Percentiles rank a stretch among this genome's conserved stretches.
phyloP scores from a whole-genome alignment of 2,888 invertebrate species.

The Neoitamus cyanurus region DNA sequence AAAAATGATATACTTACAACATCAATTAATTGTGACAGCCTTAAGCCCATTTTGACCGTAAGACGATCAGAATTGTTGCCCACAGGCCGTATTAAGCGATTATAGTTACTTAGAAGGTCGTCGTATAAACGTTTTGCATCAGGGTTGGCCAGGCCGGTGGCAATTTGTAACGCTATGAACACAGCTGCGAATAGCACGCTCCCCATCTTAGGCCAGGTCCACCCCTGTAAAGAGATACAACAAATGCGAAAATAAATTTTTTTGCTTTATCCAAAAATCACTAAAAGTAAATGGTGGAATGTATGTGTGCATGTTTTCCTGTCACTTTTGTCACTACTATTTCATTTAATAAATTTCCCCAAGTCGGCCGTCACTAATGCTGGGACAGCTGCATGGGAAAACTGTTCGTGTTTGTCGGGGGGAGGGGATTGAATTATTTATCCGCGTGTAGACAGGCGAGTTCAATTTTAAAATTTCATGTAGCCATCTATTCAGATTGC shows the following conservation, averaged over 20 bases:
- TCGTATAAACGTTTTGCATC: slow-evolving; percentile 95
- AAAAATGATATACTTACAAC: slow-evolving; percentile 76
- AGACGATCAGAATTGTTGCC: slow-evolving; percentile 94
- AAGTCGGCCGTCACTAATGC: neutral
- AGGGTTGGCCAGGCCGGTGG: slow-evolving; percentile 85
- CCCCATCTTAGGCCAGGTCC: slow-evolving; percentile 88
- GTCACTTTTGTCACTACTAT: neutral
- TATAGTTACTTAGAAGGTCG: slow-evolving; percentile 94
- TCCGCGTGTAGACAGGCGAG: neutral
- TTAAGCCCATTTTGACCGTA: slow-evolving; percentile 93
- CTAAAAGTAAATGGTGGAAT: neutral
- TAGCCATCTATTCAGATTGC: slow-evolving; percentile 14
- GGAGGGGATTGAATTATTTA: slow-evolving; percentile 6
- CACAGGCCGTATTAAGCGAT: slow-evolving; percentile 93
- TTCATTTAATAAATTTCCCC: neutral
- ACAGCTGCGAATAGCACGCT: slow-evolving; percentile 78
- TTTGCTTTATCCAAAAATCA: neutral
- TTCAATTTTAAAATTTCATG: slow-evolving; percentile 28
- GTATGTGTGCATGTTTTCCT: neutral
- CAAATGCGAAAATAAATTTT: neutral
- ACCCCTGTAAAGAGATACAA: slow-evolving; percentile 72
- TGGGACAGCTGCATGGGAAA: neutral
- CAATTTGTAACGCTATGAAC: slow-evolving; percentile 81
- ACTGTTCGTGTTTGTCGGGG: neutral
- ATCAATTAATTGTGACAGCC: slow-evolving; percentile 90